phyloP scores from a whole-genome alignment of 2,113 vertebrate genomes.

The Probosciger aterrimus region DNA sequence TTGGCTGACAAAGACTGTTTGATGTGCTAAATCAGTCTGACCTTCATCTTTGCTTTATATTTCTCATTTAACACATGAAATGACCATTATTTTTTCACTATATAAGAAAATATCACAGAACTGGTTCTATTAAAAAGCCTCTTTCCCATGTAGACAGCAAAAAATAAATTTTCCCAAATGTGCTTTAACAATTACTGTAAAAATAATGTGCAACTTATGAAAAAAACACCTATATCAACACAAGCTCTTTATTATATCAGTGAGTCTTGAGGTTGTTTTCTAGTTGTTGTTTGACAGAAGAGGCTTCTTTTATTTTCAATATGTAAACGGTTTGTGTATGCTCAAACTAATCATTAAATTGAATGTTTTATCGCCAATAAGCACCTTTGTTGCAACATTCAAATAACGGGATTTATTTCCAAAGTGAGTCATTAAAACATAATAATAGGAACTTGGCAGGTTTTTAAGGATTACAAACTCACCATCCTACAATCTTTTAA shows the following conservation, averaged over 20 bases:
- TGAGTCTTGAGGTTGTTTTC: neutral
- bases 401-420: constrained; percentile 58
- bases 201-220: neutral
- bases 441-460: constrained; percentile 32
- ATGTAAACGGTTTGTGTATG: constrained; percentile 51
- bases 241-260: neutral
- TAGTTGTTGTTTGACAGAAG: neutral
- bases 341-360: constrained; percentile 64
- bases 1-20: constrained; percentile 85
- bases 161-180: neutral
- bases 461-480: neutral
- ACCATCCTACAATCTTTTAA: neutral
- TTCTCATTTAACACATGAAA: constrained; percentile 87
- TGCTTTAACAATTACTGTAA: constrained; percentile 21
- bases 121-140: constrained; percentile 34
- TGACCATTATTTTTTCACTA: constrained; percentile 74
- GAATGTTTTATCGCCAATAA: constrained; percentile 46
- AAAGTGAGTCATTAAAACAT: constrained; percentile 57
- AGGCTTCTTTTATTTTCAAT: neutral
- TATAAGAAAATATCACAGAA: constrained; percentile 66
- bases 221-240: neutral
- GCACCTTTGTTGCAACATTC: constrained; percentile 35
- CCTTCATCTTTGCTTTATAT: constrained; percentile 90
- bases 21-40: constrained; percentile 87
- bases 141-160: neutral